These are phyloP conservation scores for Rotaria magnacalcarata DNA, from an alignment of 2,888 invertebrate genomes.

Conservation along the genomic window DNA sequence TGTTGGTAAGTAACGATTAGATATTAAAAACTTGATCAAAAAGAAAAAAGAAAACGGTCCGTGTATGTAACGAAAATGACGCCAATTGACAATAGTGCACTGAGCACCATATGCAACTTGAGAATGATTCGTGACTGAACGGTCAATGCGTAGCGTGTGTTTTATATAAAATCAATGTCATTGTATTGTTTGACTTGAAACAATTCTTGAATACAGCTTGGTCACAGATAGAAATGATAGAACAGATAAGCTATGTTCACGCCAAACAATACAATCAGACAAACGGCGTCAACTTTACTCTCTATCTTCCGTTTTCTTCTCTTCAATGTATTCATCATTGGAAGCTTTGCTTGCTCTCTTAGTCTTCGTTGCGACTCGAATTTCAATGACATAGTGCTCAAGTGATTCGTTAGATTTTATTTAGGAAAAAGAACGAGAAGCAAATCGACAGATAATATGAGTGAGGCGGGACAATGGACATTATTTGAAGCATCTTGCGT, in stretches of 20 bases:
- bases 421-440: background rate
- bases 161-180: background rate
- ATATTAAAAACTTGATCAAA: background rate
- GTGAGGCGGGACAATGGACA: background rate
- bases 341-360: background rate
- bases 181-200: background rate
- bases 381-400: background rate
- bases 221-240: background rate
- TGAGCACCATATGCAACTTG: constrained; percentile 1
- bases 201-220: background rate
- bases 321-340: background rate
- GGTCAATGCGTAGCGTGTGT: background rate
- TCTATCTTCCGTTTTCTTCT: background rate
- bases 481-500: background rate
- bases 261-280: background rate
- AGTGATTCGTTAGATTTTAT: background rate
- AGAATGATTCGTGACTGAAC: background rate
- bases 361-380: background rate
- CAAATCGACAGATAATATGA: background rate
- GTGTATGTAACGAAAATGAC: background rate
- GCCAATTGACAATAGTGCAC: background rate
- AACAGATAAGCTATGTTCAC: background rate
- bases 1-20: background rate
- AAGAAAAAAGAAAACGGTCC: background rate
- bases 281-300: background rate